phyloP scores from a whole-genome alignment of 2,113 vertebrate species.

The Oophaga pumilio region DNA sequence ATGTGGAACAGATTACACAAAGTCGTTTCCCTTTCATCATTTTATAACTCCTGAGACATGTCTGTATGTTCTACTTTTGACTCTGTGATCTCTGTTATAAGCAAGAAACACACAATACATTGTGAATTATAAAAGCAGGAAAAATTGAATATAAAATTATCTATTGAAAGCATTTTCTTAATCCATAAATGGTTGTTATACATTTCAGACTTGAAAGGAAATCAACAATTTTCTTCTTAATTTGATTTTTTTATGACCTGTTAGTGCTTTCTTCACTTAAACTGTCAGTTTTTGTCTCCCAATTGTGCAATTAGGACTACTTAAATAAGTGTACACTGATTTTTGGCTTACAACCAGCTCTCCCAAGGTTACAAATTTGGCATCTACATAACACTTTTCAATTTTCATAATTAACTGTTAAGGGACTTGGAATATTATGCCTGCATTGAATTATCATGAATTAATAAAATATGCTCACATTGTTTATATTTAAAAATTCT shows the following conservation, averaged over 20 bases:
- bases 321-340: constrained; percentile 47
- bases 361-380: constrained; percentile 21
- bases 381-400: constrained; percentile 40
- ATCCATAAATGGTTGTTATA: neutral
- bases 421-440: constrained; percentile 17
- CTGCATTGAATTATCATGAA: constrained; percentile 22
- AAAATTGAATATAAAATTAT: neutral
- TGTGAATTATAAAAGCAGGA: neutral
- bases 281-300: constrained; percentile 25
- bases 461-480: neutral
- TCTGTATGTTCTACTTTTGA: neutral
- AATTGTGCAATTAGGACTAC: constrained; percentile 33
- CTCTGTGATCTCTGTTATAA: constrained; percentile 14
- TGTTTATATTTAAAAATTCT: neutral
- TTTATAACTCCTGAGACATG: constrained; percentile 5
- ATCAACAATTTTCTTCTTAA: neutral
- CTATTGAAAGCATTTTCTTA: neutral
- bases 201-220: neutral
- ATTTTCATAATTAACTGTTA: constrained; percentile 51
- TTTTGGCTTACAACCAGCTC: constrained; percentile 27
- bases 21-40: constrained; percentile 11
- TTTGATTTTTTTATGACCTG: constrained; percentile 11
- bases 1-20: neutral
- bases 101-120: neutral
- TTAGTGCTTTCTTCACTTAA: constrained; percentile 9